Evolutionary conservation across 2,888 invertebrate species (phyloP).

Genomic region (Rhaphigaster nebulosa): DNA sequence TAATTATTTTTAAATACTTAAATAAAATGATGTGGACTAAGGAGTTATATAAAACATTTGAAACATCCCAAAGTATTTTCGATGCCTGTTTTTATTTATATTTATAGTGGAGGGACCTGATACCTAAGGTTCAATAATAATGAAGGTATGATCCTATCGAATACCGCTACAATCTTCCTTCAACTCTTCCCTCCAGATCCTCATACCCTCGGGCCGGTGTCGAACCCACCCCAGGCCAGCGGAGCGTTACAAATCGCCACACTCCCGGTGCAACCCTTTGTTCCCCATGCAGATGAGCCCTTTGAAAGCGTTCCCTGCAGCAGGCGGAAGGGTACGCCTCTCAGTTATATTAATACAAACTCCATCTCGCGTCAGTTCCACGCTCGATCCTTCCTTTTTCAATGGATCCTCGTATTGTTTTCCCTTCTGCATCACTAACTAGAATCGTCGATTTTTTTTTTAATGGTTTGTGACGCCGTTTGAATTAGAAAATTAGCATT

Average conservation of each 20-base stretch:
- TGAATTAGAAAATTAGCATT: not conserved
- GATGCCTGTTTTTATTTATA: no score
- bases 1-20: no score
- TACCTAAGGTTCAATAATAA: no score
- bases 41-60: no score
- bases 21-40: no score
- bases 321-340: conserved; percentile 32
- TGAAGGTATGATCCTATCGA: no score
- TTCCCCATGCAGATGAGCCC: conserved; percentile 53
- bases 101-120: no score
- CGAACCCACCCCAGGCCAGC: not conserved
- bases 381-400: not conserved
- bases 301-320: conserved; percentile 5
- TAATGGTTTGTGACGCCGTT: not conserved
- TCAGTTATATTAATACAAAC: not conserved
- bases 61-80: no score
- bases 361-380: not conserved
- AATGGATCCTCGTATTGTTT: not conserved
- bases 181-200: no score
- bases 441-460: not conserved
- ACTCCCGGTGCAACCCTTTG: conserved; percentile 12
- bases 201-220: not conserved
- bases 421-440: conserved; percentile 6
- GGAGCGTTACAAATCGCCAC: conserved; percentile 50
- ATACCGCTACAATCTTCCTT: no score